Evolutionary conservation across 2,113 vertebrate species (phyloP), one percentile per base, ranked within the genome.

Genomic region (Perognathus longimembris): DNA sequence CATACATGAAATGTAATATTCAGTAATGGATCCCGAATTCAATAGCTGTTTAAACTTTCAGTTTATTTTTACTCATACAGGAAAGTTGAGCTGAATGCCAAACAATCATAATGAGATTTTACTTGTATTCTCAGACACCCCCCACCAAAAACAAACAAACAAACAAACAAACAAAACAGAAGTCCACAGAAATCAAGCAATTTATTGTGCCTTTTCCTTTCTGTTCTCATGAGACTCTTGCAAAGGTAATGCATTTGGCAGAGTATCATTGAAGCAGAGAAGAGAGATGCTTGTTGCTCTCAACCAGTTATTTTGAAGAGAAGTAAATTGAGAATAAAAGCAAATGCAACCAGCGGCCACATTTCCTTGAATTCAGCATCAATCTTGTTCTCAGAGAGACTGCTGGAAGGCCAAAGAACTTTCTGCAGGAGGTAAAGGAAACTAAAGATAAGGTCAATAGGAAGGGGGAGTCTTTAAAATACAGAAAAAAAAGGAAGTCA

Each of bases 51-150:
- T 96, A 89, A 95, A 95, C 75, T 92, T 88, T 63, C 90, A 38
- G 36, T 76, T 95, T 95, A 78, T 94, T 96, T 92, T 95, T 78
- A 78, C 57, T 92, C 28, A 57, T 34, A 32, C 40, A 85, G 88
- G 78, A 95, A 93, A 85, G 88, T 96, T 91, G 59, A 96, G 64
- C 64, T 94, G 93, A 95, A 85, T 95, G 85, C 94, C 85, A 90
- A 54, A 73, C 70, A 88, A 88, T 95, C 74, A 78, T 81, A 93
- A 94, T 82, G 85, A 96, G 73, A 7, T 88, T 95, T 94, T 84
- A 92, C 50, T n/a, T 73, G 74, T 70, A 59, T 90, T 95, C 66
- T 80, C 36, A 82, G 59, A 59, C 85, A 38, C 77, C 66, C 85
- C 45, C 77, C 66, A 94, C 93, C 91, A 78, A 85, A 89, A 95